A percentile compares a stretch with the other conserved stretches of the same genome.
phyloP scores from a whole-genome alignment of 2,797 vertebrate genomes.

The Miichthys miiuy region DNA sequence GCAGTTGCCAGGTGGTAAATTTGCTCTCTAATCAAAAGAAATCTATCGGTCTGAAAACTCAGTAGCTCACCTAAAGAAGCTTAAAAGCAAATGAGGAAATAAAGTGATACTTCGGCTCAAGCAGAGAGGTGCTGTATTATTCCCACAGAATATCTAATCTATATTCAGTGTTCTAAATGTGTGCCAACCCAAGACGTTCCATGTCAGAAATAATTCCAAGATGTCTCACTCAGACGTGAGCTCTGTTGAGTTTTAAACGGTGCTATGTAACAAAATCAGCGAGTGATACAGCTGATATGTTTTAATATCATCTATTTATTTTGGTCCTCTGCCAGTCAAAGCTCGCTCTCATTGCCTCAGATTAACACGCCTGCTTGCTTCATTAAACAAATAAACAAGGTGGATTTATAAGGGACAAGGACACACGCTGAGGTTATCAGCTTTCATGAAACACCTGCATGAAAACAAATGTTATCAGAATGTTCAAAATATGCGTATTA shows the following conservation, averaged over 20 bases:
- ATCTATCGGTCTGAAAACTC: neutral
- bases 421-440: slow-evolving; percentile 12
- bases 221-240: neutral
- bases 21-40: neutral
- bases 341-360: neutral
- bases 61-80: too few species aligned
- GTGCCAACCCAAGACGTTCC: neutral
- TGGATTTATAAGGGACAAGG: slow-evolving; percentile 8
- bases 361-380: slow-evolving; percentile 23
- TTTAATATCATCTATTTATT: slow-evolving; percentile 5
- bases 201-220: neutral
- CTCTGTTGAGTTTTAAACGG: neutral
- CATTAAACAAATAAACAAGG: slow-evolving; percentile 38
- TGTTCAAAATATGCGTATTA: slow-evolving; percentile 21
- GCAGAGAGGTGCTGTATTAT: neutral
- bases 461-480: slow-evolving; percentile 38
- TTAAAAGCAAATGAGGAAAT: neutral
- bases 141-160: neutral
- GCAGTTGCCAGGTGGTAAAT: too few species aligned
- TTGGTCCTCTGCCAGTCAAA: neutral
- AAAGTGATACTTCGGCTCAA: neutral
- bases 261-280: neutral
- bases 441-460: slow-evolving; percentile 18
- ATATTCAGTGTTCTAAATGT: neutral
- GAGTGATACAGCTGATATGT: neutral